These are phyloP conservation scores for Struthio camelus DNA, from an alignment of 2,113 vertebrate genomes.

Conservation along the genomic window DNA sequence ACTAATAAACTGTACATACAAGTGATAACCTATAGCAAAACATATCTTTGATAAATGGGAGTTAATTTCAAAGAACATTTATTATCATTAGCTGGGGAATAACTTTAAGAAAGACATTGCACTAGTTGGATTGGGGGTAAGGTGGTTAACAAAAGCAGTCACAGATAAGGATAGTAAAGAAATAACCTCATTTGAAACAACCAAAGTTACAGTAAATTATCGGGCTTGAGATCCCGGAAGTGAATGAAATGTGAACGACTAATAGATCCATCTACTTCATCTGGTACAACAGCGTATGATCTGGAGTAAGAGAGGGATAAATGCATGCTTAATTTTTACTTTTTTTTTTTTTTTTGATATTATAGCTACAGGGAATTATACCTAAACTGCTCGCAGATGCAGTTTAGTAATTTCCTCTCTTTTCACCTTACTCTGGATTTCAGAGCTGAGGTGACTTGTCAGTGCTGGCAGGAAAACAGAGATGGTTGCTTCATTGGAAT, in stretches of 20 bases:
- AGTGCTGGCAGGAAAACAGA: background rate
- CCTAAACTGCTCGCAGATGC: background rate
- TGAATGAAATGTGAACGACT: background rate
- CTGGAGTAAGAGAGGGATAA: background rate
- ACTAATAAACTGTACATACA: background rate
- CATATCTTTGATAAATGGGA: background rate
- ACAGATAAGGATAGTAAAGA: background rate
- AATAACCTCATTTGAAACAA: background rate
- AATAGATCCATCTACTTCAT: background rate
- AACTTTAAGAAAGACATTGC: background rate
- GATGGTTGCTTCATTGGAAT: background rate
- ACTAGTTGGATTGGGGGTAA: background rate
- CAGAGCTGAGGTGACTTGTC: background rate
- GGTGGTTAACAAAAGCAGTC: background rate
- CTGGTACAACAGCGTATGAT: background rate
- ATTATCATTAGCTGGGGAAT: background rate
- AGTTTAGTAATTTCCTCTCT: background rate
- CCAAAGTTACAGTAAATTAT: background rate
- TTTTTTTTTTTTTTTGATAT: background rate
- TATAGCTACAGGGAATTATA: background rate
- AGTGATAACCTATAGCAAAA: background rate
- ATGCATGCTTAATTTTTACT: background rate
- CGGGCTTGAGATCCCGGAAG: background rate
- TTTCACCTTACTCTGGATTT: background rate
- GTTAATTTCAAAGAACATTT: background rate